Evolutionary conservation across 2,113 vertebrate genomes (phyloP).

Genomic region (Seriola quinqueradiata): DNA sequence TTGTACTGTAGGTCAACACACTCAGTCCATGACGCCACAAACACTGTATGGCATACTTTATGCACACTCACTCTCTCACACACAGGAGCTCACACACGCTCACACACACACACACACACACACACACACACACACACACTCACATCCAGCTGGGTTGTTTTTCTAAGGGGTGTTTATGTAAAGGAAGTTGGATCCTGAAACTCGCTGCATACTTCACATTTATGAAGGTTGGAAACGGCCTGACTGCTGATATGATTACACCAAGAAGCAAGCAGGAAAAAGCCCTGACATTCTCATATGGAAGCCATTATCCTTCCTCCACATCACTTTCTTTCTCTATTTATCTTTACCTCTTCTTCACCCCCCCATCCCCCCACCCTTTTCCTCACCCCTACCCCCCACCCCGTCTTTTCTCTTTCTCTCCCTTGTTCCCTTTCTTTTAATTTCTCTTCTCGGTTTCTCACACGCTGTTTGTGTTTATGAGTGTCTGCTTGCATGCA

Average conservation of each 20-base stretch:
- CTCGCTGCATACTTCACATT: constrained; percentile 78
- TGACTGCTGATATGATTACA: constrained; percentile 80
- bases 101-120: constrained; percentile 39
- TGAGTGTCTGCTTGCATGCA: constrained; percentile 39
- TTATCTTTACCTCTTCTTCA: constrained; percentile 67
- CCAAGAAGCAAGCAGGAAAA: constrained; percentile 69
- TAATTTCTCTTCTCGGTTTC: constrained; percentile 43
- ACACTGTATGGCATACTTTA: constrained; percentile 25
- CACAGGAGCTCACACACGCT: constrained; percentile 25
- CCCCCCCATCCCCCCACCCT: not conserved
- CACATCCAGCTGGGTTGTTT: constrained; percentile 69
- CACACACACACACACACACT: constrained; percentile 38
- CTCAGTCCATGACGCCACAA: constrained; percentile 8
- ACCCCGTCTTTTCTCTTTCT: constrained; percentile 49
- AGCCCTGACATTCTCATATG: constrained; percentile 76
- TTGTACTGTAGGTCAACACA: constrained; percentile 8
- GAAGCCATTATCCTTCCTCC: constrained; percentile 73
- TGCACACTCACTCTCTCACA: constrained; percentile 12
- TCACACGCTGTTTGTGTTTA: constrained; percentile 63
- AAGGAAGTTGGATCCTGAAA: constrained; percentile 76
- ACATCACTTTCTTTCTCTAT: constrained; percentile 65
- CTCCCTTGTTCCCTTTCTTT: constrained; percentile 5
- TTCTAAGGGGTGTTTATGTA: constrained; percentile 80
- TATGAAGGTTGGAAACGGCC: constrained; percentile 74
- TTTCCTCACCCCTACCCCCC: not conserved